These are phyloP conservation scores for Apamea epomidion DNA, from an alignment of 2,888 invertebrate genomes.

Conservation along the genomic window DNA sequence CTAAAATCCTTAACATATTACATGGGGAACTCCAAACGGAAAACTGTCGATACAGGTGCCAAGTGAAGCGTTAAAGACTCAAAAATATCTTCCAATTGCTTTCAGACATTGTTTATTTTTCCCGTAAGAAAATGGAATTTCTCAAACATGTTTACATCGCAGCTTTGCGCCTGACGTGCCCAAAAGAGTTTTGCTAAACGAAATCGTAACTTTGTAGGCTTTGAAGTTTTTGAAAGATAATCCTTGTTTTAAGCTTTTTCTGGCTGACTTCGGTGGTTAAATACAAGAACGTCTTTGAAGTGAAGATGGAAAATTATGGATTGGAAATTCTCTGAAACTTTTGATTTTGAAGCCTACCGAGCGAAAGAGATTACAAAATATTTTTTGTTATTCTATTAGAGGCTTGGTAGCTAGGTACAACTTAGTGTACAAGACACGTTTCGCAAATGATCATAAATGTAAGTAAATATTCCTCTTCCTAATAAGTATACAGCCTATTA, in stretches of 20 bases:
- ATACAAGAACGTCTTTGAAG: conserved; percentile 10
- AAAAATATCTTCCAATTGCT: conserved; percentile 62
- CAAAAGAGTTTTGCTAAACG: conserved; percentile 51
- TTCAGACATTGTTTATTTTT: conserved; percentile 59
- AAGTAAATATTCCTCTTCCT: neutral
- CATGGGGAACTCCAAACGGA: conserved; percentile 18
- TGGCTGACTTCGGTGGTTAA: neutral
- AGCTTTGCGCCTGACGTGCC: conserved; percentile 64
- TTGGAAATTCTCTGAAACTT: conserved; percentile 6
- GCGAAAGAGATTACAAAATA: neutral
- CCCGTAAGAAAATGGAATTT: conserved; percentile 61
- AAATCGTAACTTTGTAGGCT: conserved; percentile 55
- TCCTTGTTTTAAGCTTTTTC: conserved; percentile 29
- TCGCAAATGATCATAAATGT: neutral
- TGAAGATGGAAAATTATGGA: neutral
- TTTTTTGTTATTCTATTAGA: neutral
- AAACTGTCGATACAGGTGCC: conserved; percentile 55
- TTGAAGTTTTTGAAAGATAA: conserved; percentile 57
- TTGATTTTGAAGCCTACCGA: neutral
- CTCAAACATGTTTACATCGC: conserved; percentile 64
- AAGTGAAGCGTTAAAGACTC: conserved; percentile 55
- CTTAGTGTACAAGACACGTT: neutral
- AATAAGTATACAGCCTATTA: neutral
- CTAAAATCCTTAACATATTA: conserved; percentile 40
- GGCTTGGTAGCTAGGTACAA: neutral